Percentiles rank a stretch among this genome's conserved stretches.
phyloP scores from a whole-genome alignment of 1,140 invertebrate species.

The Antheraea pernyi region DNA sequence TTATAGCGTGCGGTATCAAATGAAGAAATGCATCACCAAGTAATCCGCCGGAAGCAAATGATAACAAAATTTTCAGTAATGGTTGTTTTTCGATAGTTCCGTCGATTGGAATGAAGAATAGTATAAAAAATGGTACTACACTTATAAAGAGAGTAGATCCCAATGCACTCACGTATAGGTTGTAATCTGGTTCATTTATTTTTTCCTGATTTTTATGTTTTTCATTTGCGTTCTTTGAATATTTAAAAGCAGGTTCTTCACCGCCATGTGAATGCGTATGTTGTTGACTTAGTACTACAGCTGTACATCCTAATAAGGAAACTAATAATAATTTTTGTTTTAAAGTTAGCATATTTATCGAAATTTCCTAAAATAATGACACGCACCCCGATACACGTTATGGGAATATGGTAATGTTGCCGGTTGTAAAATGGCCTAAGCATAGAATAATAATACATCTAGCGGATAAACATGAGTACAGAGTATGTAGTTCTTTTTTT shows the following conservation, averaged over 20 bases:
- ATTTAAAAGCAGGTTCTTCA: constrained; percentile 86
- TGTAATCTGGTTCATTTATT: constrained; percentile 60
- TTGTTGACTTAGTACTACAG: constrained; percentile 49
- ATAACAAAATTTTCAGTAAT: constrained; percentile 92
- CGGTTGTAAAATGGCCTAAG: too few species aligned
- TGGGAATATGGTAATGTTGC: too few species aligned
- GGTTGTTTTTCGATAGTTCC: constrained; percentile 91
- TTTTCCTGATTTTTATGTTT: constrained; percentile 51
- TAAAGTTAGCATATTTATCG: not conserved
- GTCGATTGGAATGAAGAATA: constrained; percentile 96
- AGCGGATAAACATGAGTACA: too few species aligned
- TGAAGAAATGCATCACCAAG: constrained; percentile 98
- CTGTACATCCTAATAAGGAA: constrained; percentile 34
- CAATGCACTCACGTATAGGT: constrained; percentile 90
- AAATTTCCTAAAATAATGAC: not conserved
- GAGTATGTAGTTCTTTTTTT: too few species aligned
- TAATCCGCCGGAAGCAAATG: constrained; percentile 96
- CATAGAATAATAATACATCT: too few species aligned
- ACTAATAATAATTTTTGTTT: constrained; percentile 31
- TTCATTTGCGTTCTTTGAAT: constrained; percentile 86
- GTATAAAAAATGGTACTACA: constrained; percentile 94
- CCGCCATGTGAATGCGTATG: constrained; percentile 65
- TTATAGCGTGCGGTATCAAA: constrained; percentile 96
- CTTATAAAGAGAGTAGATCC: constrained; percentile 96
- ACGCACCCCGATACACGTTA: not conserved